phyloP scores from a whole-genome alignment of 1,140 invertebrate genomes.

The Lepidurus apus region DNA sequence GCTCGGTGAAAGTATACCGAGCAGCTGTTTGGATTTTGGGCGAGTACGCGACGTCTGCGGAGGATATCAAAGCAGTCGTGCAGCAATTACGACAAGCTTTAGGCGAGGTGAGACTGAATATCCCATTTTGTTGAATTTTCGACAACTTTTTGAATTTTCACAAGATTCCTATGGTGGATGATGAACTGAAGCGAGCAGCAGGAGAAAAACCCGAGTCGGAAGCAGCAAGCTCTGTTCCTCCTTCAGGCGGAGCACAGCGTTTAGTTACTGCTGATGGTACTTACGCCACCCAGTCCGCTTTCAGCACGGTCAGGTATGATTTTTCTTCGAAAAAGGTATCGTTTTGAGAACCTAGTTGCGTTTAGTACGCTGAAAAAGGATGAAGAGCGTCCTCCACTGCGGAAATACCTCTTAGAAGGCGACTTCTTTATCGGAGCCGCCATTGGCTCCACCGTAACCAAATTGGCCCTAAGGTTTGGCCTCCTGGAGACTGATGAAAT shows the following conservation, averaged over 20 bases:
- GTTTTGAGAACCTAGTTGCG: constrained; percentile 13
- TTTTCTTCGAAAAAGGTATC: constrained; percentile 27
- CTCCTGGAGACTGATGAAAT: constrained; percentile 42
- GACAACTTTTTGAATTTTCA: not conserved
- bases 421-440: constrained; percentile 95
- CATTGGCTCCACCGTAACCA: constrained; percentile 82
- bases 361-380: constrained; percentile 54
- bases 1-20: constrained; percentile 78
- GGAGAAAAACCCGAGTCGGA: constrained; percentile 52
- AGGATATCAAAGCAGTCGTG: constrained; percentile 75
- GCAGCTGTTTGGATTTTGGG: constrained; percentile 97
- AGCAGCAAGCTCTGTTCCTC: constrained; percentile 34
- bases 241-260: constrained; percentile 36
- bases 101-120: constrained; percentile 55
- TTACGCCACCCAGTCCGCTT: constrained; percentile 95
- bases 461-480: constrained; percentile 75
- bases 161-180: constrained; percentile 75
- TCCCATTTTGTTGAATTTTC: not conserved
- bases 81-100: constrained; percentile 66
- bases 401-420: constrained; percentile 81
- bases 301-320: constrained; percentile 45
- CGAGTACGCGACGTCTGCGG: constrained; percentile 77
- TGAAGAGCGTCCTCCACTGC: constrained; percentile 68
- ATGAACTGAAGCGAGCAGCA: constrained; percentile 67
- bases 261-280: constrained; percentile 97